Evolutionary conservation across 2,888 invertebrate species (phyloP).

Genomic region (Chironomus riparius): DNA sequence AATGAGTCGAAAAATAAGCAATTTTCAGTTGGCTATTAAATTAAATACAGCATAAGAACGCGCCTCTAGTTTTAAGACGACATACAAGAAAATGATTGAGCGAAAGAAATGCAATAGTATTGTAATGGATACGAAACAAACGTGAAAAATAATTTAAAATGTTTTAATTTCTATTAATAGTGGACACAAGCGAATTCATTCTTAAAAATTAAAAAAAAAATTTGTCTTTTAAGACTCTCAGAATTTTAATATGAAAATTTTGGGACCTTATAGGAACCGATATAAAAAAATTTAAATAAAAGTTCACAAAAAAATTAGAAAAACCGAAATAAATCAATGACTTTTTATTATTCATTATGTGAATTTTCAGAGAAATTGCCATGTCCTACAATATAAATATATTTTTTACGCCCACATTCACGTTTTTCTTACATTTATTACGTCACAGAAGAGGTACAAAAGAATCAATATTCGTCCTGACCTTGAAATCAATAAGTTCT

Average conservation of each 20-base stretch:
- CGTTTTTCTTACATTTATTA: not conserved
- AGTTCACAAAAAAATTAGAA: constrained; percentile 17
- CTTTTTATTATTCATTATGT: not conserved
- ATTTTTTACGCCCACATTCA: not conserved
- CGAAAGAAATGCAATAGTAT: constrained; percentile 23
- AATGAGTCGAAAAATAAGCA: not conserved
- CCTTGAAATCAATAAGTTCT: not conserved
- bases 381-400: too few species aligned
- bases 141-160: not conserved
- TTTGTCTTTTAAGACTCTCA: not conserved
- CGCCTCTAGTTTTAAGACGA: constrained; percentile 1
- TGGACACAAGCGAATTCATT: constrained; percentile 25
- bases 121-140: constrained; percentile 7
- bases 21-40: not conserved
- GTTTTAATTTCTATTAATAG: constrained; percentile 5
- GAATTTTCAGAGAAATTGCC: not conserved
- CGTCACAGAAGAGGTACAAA: not conserved
- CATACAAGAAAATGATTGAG: not conserved
- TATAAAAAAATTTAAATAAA: constrained; percentile 16
- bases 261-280: not conserved
- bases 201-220: not conserved
- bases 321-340: not conserved
- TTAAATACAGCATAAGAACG: not conserved
- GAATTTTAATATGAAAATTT: not conserved
- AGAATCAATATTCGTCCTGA: not conserved